Evolutionary conservation across 1,140 invertebrate genomes (phyloP), one percentile per base, ranked within the genome.

Genomic region (Magallana gigas): DNA sequence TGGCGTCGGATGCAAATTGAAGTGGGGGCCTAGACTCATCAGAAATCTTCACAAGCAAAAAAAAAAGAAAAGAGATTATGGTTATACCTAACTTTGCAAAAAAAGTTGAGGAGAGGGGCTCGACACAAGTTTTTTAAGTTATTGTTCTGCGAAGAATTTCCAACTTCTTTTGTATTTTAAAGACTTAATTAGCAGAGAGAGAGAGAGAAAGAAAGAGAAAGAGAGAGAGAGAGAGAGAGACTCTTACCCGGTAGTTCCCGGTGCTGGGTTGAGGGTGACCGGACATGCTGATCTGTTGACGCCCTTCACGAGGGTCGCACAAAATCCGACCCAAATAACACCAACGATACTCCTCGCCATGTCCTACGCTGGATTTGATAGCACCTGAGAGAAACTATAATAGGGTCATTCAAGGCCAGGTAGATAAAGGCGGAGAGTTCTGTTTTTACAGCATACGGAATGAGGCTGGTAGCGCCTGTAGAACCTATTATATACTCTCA

Each of bases 181-280:
- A 23, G 23, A 23, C 23, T 23, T 23, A 23, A 23, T 23, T 23
- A 23, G 23, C 23, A 48, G 36, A 48, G 23, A 76, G 23, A 36
- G 8, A 36, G 23, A 76, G 18, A 71, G 8, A 71, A 0, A 71
- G 18, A 71, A 23, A 36, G 68, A 76, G 68, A 76, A 23, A 71
- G 64, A 62, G 60, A 62, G 60, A 62, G 60, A 62, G 60, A 29
- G 64, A 71, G 64, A 71, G 64, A 29, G 11, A 12, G 14, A 14
- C 48, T 83, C 48, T 83, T 83, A 83, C 81, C 81, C 81, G 4
- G 81, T 83, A 56, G 81, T 83, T 9, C 56, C 48, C 9, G 57
- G 56, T n/a, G 81, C 81, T 23, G 36, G 36, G 18, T 11, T 58
- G 9, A 83, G 48, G 14, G 81, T 56, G 11, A 14, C 16, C 57